These are phyloP conservation scores for Vulpes vulpes DNA, from an alignment of 2,113 vertebrate genomes.

Conservation along the genomic window DNA sequence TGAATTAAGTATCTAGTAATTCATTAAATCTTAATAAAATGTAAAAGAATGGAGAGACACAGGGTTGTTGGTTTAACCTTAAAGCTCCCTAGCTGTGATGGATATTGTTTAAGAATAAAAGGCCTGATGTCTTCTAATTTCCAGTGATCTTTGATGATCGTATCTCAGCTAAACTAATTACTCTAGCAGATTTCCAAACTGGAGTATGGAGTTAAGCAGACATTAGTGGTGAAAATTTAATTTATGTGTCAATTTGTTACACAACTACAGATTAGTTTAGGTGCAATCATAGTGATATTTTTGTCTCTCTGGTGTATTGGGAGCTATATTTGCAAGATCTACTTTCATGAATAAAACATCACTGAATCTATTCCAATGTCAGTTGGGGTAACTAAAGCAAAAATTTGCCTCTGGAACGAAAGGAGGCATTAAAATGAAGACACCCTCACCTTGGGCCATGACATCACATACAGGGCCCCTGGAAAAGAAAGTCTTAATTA, in stretches of 20 bases:
- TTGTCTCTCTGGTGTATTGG: constrained; percentile 72
- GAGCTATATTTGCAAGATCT: constrained; percentile 74
- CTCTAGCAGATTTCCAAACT: constrained; percentile 71
- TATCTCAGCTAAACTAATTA: constrained; percentile 77
- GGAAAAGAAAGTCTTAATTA: not conserved
- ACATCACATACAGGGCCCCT: not conserved
- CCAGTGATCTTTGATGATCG: constrained; percentile 44
- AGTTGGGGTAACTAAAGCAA: constrained; percentile 78
- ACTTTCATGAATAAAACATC: constrained; percentile 86
- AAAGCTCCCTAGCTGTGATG: not conserved
- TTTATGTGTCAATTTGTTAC: constrained; percentile 82
- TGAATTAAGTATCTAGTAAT: not conserved
- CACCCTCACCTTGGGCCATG: constrained; percentile 55
- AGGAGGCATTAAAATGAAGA: constrained; percentile 65
- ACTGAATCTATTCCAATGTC: constrained; percentile 72
- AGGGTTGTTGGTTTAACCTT: not conserved
- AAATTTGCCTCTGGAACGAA: constrained; percentile 80
- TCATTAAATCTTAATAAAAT: not conserved
- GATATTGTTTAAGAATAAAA: not conserved
- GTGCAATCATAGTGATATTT: constrained; percentile 66
- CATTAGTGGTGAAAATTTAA: constrained; percentile 81
- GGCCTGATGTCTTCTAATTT: not conserved
- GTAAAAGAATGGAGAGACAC: not conserved
- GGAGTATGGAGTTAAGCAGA: constrained; percentile 60
- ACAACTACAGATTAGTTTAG: constrained; percentile 75